phyloP scores from a whole-genome alignment of 2,113 vertebrate species.

The Pterocles burchelli region DNA sequence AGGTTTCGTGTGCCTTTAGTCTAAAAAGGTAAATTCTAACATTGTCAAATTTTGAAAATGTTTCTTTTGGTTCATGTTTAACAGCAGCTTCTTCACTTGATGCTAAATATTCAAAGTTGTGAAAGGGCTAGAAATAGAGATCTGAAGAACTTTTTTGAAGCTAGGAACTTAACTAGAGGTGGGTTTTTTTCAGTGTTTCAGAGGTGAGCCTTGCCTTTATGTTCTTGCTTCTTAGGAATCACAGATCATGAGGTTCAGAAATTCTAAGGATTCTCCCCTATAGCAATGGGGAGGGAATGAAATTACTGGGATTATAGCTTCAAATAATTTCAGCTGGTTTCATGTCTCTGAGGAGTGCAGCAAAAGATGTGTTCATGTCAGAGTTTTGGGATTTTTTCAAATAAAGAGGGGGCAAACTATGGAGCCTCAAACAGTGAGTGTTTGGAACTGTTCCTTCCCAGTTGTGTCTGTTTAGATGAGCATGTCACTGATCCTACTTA shows the following conservation, averaged over 20 bases:
- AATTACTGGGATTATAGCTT: neutral
- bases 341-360: neutral
- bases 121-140: neutral
- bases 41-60: neutral
- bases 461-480: neutral
- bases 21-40: neutral
- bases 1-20: neutral
- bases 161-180: neutral
- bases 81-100: neutral
- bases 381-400: neutral
- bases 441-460: neutral
- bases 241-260: neutral
- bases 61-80: neutral
- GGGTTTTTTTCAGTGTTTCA: neutral
- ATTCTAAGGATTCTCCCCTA: neutral
- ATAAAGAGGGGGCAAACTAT: neutral
- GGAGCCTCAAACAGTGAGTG: neutral
- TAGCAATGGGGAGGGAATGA: neutral
- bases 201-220: neutral
- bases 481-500: neutral
- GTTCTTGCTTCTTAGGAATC: neutral
- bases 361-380: neutral
- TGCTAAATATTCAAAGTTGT: neutral
- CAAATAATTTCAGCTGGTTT: neutral
- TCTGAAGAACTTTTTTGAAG: neutral